Evolutionary conservation across 2,113 vertebrate species (phyloP), one percentile per base, ranked within the genome.

Genomic region (Siphamia tubifer): DNA sequence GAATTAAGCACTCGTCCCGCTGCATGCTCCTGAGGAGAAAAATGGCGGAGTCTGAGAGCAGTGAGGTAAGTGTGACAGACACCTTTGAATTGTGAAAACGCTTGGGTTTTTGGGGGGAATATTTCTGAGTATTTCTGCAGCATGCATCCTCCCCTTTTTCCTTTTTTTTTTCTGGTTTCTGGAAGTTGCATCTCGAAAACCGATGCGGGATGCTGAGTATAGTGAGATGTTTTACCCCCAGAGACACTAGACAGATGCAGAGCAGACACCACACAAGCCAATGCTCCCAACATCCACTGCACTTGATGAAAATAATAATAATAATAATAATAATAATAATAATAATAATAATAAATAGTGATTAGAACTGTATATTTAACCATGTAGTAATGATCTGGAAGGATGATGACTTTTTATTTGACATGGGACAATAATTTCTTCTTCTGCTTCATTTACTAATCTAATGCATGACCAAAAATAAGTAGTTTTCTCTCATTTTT

Each of bases 1-100:
- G 97, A 94, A 95, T 97, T 80, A 98, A 95, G 91, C 97, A 98
- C 93, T 99, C 97, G 87, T 97, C 96, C 90, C 96, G 96, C 90
- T 99, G 97, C 87, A 93, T 98, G 94, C 94, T 98, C 92, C 95
- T 98, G 27, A 87, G 95, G 95, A 96, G 96, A 92, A 97, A 97
- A 83, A 98, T 98, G 96, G 96, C 96, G 93, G 97, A 99, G 89
- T 94, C 94, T 44, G 96, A 98, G 73, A 94, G 77, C 92, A 77
- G 90, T 6, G 97, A 98, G 97, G 97, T 99, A 92, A 93, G 96
- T 90, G 68, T 69, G 38, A 55, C 24, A 72, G 32, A 58, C 51
- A 58, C 25, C 38, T 78, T 68, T 62, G 15, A 25, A 70, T 56
- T 28, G 11, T 24, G 15, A 24, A 10, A 60, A 2, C 12, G 16